Percentiles rank a stretch among this genome's conserved stretches.
phyloP scores from a whole-genome alignment of 2,888 invertebrate species.

The Miltochrista miniata region DNA sequence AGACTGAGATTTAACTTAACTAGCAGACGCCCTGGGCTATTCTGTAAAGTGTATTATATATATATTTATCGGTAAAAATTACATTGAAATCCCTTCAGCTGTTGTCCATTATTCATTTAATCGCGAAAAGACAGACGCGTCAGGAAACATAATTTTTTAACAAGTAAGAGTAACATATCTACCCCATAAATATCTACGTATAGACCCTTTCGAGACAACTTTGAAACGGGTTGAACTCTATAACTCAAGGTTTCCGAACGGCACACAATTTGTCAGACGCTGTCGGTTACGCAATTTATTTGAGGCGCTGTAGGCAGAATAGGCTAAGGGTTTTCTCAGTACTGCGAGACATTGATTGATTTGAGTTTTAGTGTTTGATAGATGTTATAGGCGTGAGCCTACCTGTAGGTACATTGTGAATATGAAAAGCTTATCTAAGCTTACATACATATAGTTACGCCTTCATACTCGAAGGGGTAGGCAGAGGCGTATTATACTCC shows the following conservation, averaged over 20 bases:
- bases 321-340: background rate
- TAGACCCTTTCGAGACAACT: slow-evolving; percentile 2
- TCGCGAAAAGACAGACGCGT: too few relatives aligned
- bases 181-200: background rate
- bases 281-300: slow-evolving; percentile 29
- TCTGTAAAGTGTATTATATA: too few relatives aligned
- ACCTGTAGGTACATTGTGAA: background rate
- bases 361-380: background rate
- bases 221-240: slow-evolving; percentile 11
- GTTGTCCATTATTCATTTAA: too few relatives aligned
- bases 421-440: too few relatives aligned
- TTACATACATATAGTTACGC: too few relatives aligned
- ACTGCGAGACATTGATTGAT: slow-evolving; percentile 1
- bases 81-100: too few relatives aligned
- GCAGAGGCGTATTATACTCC: too few relatives aligned
- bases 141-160: too few relatives aligned
- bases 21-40: too few relatives aligned
- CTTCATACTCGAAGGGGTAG: too few relatives aligned
- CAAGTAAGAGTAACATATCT: background rate
- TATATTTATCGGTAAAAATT: too few relatives aligned
- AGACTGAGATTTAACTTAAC: too few relatives aligned
- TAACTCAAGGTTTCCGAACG: slow-evolving; percentile 21
- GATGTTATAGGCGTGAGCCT: background rate
- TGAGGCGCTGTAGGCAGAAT: slow-evolving; percentile 4
- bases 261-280: slow-evolving; percentile 26